Evolutionary conservation across 1,140 invertebrate species (phyloP), one percentile per base, ranked within the genome.

Genomic region (Lordiphosa mommai): DNA sequence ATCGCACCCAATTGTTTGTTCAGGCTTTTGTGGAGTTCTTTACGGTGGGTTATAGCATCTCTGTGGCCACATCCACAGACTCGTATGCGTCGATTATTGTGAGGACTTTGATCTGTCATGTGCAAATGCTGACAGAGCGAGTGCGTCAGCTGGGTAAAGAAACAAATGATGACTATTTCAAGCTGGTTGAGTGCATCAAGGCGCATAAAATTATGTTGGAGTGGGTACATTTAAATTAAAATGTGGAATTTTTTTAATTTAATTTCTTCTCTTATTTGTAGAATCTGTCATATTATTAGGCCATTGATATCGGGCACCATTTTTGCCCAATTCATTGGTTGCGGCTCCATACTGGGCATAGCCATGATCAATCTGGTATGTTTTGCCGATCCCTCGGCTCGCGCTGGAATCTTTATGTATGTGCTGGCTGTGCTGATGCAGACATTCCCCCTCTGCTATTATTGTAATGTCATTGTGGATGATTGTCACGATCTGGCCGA

Each of bases 391-490:
- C 44, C 66, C 10, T 80, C 74, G 2, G 73, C 38, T 3, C 55
- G 34, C 5, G 64, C 53, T 20, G 69, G 73, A 5, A 46, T 56
- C 2, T 10, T 64, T 0, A 67, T 29, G 13, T 66, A 66, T 9
- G 37, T 66, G 5, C 43, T 67, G 37, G 63, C 63, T 1, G 47
- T 82, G 1, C 43, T 84, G 4, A 10, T 84, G 34, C 57, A 82
- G 27, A 82, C 76, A 1, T 82, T 82, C 32, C 76, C 76, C 1
- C 74, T 82, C 0, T 82, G 76, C 10, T 84, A 57, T n/a, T 56
- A 84, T 32, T 84, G 76, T 44, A 74, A 84, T 27, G 47, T 69
- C 20, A 58, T 82, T 16, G 49, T 46, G 8, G 56, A 84, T n/a
- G 72, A 82, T 33, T 68, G 61, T 44, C 49, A 61, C 1, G 44